Evolutionary conservation across 37 sponge, comb jelly and placozoan species (phyloP).

Genomic region (Chondrilla cf. caribensis): DNA sequence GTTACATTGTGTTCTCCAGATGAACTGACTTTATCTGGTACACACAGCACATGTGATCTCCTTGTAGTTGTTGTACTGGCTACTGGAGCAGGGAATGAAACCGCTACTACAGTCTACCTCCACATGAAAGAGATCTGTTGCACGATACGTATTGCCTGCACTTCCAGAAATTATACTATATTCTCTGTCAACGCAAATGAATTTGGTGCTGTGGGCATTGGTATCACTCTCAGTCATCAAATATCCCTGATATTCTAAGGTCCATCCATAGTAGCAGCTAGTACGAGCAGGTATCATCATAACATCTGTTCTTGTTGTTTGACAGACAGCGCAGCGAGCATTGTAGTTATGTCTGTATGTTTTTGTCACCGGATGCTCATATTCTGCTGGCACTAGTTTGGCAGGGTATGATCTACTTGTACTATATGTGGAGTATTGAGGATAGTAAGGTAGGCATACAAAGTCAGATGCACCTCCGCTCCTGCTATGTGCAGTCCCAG

Average conservation of each 20-base stretch:
- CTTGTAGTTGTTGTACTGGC: no score
- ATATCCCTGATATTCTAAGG: conserved; percentile 12
- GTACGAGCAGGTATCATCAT: conserved; percentile 24
- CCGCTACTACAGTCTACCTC: no score
- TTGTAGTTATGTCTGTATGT: background rate
- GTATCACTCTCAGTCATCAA: background rate
- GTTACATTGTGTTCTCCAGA: no score
- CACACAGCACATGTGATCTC: no score
- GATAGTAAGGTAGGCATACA: conserved; percentile 17
- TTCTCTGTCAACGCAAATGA: background rate
- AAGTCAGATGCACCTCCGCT: conserved; percentile 28
- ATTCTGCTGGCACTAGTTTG: conserved; percentile 11
- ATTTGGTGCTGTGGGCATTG: background rate
- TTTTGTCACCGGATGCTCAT: background rate
- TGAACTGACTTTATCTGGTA: no score
- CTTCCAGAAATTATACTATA: background rate
- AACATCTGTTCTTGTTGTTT: background rate
- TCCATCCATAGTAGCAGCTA: conserved; percentile 3
- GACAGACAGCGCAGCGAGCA: conserved; percentile 16
- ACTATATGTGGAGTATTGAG: background rate
- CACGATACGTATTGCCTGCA: background rate
- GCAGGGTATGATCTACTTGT: background rate
- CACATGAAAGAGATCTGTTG: no score
- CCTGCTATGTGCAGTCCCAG: background rate
- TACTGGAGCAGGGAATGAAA: no score